Conservation (phyloP, 2,797 vertebrate genomes). For the Tiaroga cobitis region DNA sequence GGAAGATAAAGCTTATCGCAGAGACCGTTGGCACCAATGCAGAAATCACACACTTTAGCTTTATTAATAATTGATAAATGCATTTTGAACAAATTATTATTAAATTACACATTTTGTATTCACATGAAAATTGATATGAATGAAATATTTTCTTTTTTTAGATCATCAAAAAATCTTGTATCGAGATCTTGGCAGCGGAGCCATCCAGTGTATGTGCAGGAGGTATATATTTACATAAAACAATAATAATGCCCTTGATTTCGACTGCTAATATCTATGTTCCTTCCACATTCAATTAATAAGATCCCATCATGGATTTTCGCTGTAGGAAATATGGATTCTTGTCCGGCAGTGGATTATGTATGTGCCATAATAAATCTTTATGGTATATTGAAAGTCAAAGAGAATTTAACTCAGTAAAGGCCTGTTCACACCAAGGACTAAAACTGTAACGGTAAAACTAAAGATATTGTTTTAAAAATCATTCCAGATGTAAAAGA, state of each 20-base stretch:
- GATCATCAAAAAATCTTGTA: conserved; percentile 89
- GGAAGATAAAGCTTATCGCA: not conserved
- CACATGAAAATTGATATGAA: not conserved
- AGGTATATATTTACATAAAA: conserved; percentile 72
- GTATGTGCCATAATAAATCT: not conserved
- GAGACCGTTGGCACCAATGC: not conserved
- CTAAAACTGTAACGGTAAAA: not conserved
- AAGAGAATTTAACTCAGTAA: not conserved
- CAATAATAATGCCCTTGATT: conserved; percentile 26
- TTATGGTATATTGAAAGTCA: not conserved
- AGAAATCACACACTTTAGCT: not conserved
- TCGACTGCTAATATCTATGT: conserved; percentile 47
- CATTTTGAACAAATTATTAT: not conserved
- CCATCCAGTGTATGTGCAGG: conserved; percentile 89
- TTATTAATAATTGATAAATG: not conserved
- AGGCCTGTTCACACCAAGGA: not conserved
- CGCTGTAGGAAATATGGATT: not conserved
- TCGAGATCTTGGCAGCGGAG: conserved; percentile 86
- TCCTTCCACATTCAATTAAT: conserved; percentile 51
- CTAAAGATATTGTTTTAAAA: not conserved
- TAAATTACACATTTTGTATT: not conserved
- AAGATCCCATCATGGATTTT: not conserved
- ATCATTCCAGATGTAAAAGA: not conserved
- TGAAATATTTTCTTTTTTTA: conserved; percentile 60
- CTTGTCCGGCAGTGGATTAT: not conserved